Base-by-base conservation (phyloP, 2,797 vertebrate species). In the Characodon lateralis region DNA sequence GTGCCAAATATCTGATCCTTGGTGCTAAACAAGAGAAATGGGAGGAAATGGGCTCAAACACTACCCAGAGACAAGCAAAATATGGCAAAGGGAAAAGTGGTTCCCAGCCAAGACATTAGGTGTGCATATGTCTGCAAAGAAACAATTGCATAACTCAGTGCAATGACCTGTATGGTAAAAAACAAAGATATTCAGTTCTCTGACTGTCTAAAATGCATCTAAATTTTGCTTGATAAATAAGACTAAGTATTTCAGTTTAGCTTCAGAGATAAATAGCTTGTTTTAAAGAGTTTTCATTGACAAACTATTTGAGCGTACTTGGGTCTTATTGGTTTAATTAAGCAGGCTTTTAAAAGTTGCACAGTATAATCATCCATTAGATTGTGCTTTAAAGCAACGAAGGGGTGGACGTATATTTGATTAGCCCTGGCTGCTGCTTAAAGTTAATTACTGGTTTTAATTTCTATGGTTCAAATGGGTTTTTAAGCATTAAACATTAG, bases 331-430 rank as follows among this genome's bases (percentile, higher is more conserved):
- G 46, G 55, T 90, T 94, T 94, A 93, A 82, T 77, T 50, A 68
- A 8, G 84, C 78, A 79, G 72, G 39, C 85, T 82, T 78, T 81
- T 85, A 87, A 87, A 89, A 87, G 85, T 78, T 74, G 28, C 76
- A 76, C 50, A 68, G 65, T 79, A 41, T 84, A 89, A 91, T 90
- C 63, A 80, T 73, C 90, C 77, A 86, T 91, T 80, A 90, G 82
- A 85, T 58, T 26, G 83, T 87, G 80, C 85, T 89, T 84, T 41
- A 46, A 77, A 88, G 91, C 90, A 78, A 90, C 71, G 66, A 59
- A 84, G 83, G 66, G 86, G 84, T 94, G 90, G n/a, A 95, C 95
- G 85, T 90, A 87, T 93, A 95, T 92, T 89, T 71, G 81, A 94
- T 95, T 88, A 91, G 73, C 73, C 73, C 63, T 85, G 73, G 92